These are phyloP conservation scores for Lagenorhynchus albirostris DNA, from an alignment of 2,113 vertebrate species.

Conservation along the genomic window DNA sequence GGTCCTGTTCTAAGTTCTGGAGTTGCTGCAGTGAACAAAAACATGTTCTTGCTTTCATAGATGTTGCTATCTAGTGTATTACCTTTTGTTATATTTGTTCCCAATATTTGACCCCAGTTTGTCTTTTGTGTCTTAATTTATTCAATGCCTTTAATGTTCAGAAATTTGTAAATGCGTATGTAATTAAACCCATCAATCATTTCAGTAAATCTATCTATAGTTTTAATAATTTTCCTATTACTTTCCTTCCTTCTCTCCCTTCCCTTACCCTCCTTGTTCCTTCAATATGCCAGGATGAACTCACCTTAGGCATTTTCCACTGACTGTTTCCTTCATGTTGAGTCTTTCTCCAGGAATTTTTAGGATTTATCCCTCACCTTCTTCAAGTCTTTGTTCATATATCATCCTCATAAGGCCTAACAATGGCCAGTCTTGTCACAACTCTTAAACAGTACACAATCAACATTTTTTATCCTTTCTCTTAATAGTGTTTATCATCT, in stretches of 20 bases:
- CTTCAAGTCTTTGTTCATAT: neutral
- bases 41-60: neutral
- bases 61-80: neutral
- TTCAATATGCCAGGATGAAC: neutral
- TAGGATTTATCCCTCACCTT: neutral
- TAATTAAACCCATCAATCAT: neutral
- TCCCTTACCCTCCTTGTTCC: neutral
- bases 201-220: neutral
- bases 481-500: neutral
- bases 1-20: neutral
- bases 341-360: neutral
- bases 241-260: neutral
- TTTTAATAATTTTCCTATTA: neutral
- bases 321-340: neutral
- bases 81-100: neutral
- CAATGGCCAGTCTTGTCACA: neutral
- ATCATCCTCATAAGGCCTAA: neutral
- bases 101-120: neutral
- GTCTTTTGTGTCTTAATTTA: neutral
- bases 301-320: neutral
- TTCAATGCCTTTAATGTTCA: neutral
- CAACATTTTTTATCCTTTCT: neutral
- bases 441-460: neutral
- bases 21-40: neutral
- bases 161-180: neutral